Percentiles rank a stretch among this genome's conserved stretches.
Evolutionary conservation across 2,113 vertebrate genomes (phyloP).

Genomic region (Drymodes brunneopygia): DNA sequence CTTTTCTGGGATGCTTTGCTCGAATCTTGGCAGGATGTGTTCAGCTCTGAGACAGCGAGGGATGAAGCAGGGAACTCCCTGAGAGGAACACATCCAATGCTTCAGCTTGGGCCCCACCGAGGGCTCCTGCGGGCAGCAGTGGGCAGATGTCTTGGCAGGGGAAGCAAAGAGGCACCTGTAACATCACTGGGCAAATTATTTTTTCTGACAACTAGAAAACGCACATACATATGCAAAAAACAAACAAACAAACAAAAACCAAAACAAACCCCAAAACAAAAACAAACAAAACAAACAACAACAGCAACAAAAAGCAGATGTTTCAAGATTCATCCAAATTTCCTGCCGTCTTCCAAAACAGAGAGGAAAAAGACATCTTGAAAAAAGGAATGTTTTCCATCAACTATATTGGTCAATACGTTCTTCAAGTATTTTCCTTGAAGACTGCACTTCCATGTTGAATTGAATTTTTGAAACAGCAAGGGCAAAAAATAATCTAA

Average conservation of each 20-base stretch:
- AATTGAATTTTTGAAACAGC: background rate
- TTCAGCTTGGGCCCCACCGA: accelerated
- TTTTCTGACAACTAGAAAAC: background rate
- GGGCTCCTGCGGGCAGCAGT: background rate
- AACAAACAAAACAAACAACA: background rate
- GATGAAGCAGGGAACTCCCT: background rate
- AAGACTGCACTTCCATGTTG: background rate
- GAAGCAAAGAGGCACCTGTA: slow-evolving; percentile 4
- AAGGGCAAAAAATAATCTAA: background rate
- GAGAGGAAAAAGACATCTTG: background rate
- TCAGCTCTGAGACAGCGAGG: background rate
- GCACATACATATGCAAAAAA: background rate
- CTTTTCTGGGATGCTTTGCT: slow-evolving; percentile 15
- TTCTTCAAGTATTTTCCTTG: background rate
- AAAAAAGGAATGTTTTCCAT: background rate
- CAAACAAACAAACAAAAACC: background rate
- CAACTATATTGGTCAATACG: background rate
- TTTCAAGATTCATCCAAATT: background rate
- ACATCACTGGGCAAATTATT: slow-evolving; percentile 6
- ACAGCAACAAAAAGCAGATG: background rate
- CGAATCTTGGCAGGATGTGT: background rate
- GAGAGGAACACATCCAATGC: background rate
- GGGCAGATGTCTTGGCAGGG: slow-evolving; percentile 45
- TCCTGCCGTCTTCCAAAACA: background rate
- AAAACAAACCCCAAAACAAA: background rate